Base-by-base conservation (phyloP, 2,113 vertebrate species). In the Ceyx margarethae region DNA sequence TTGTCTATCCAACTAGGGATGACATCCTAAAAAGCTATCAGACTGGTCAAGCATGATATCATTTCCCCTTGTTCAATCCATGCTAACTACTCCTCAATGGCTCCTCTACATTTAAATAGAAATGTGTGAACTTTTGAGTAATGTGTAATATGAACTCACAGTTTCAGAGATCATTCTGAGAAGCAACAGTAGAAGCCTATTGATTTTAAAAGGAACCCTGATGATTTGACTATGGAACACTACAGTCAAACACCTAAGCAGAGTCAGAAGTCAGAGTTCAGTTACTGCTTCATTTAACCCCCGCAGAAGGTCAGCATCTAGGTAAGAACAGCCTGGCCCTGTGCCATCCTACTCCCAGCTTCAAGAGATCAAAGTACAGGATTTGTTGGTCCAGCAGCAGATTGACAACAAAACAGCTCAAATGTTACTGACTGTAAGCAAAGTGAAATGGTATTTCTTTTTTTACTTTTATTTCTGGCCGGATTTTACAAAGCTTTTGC, bases 161-260 rank as follows among this genome's bases (percentile, higher is more conserved):
- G 29, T 75, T 83, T 86, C 88, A 83, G 48, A 80, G 65, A 58
- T n/a, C 10, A 13, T 14, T 90, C 61, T 71, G 66, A 43, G 33
- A 89, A 82, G 31, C 43, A 91, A 61, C 8, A 35, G 78, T 13
- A 93, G 45, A 76, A 83, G 14, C 5, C 28, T 46, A 19, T 2
- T 69, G 25, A 71, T 93, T 85, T 87, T 72, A 79, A 84, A 35
- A 68, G 48, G 60, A 79, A 66, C 5, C 4, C 20, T 54, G 25
- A 11, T 29, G 45, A 77, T 62, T 45, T 28, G 58, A 78, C 64
- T 65, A 77, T 45, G 33, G 28, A 84, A 81, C n/a, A 19, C 33
- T 68, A 28, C 2, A 2, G 40, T 25, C 65, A 45, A 83, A 62
- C 19, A 78, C 0, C 0, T 1, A 42, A 56, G 46, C 13, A 15